phyloP scores from a whole-genome alignment of 2,797 vertebrate genomes.

The Mycteria americana region DNA sequence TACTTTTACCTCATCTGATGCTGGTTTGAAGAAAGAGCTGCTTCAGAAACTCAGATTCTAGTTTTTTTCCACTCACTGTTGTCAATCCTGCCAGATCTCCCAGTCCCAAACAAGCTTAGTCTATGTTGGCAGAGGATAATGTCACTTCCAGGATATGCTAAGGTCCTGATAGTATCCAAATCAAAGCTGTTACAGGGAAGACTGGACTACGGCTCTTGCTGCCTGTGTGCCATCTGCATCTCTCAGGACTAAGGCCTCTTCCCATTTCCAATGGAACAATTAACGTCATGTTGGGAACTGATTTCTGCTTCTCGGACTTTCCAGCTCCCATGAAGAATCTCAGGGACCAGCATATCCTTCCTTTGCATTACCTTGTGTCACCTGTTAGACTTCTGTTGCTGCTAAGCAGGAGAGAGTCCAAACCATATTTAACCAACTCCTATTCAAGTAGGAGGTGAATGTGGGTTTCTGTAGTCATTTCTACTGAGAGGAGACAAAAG shows the following conservation, averaged over 20 bases:
- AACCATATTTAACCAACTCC: neutral
- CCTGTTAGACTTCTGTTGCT: conserved; percentile 36
- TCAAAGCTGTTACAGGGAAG: conserved; percentile 40
- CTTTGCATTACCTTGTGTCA: conserved; percentile 77
- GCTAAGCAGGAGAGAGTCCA: conserved; percentile 24
- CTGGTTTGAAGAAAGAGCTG: conserved; percentile 23
- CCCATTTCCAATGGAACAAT: conserved; percentile 18
- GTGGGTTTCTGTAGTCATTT: neutral
- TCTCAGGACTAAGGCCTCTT: conserved; percentile 69
- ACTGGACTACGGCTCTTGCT: conserved; percentile 13
- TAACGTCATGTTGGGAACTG: neutral
- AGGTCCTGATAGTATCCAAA: conserved; percentile 51
- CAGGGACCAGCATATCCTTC: conserved; percentile 82
- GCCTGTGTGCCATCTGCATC: conserved; percentile 45
- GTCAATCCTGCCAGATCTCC: neutral
- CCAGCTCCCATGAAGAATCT: conserved; percentile 72
- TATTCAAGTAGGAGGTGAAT: neutral
- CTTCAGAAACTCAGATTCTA: conserved; percentile 21
- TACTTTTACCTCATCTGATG: conserved; percentile 41
- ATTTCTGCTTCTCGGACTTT: conserved; percentile 48
- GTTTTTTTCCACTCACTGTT: neutral
- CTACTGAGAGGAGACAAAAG: neutral
- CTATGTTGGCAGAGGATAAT: conserved; percentile 60
- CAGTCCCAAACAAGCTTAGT: conserved; percentile 12
- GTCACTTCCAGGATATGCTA: conserved; percentile 64